Conservation (phyloP, 2,888 invertebrate species). For the Clitarchus hookeri region DNA sequence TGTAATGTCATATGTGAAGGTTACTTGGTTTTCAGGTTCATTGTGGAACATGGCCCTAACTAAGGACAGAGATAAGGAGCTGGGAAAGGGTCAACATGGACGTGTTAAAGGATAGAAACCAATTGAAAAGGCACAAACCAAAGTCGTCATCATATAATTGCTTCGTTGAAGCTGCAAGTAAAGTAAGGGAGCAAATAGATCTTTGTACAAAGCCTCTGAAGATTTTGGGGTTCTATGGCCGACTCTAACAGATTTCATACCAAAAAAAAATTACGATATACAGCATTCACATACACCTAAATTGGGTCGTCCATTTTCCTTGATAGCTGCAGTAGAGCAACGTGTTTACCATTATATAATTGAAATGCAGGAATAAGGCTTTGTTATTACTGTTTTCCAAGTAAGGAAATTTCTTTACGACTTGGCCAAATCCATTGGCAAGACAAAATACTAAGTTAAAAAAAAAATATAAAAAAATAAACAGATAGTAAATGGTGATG, state of each 20-base stretch:
- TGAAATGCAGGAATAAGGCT: slow-evolving; percentile 24
- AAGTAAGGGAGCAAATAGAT: neutral
- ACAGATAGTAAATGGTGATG: slow-evolving; percentile 3
- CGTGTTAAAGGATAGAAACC: neutral
- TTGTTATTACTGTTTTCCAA: neutral
- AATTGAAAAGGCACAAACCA: neutral
- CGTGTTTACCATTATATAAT: neutral
- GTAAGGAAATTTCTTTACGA: neutral
- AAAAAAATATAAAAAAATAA: neutral
- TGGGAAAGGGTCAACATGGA: neutral
- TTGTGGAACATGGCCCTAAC: neutral
- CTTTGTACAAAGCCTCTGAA: slow-evolving; percentile 18
- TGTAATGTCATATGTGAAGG: neutral
- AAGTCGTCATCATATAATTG: neutral
- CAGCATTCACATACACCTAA: neutral
- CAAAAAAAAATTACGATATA: neutral
- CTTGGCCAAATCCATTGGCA: neutral
- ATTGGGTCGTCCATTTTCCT: neutral
- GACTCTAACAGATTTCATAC: neutral
- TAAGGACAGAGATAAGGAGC: neutral
- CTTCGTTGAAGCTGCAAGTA: neutral
- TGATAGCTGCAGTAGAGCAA: slow-evolving; percentile 3
- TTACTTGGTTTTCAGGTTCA: neutral
- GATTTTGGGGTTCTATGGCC: neutral
- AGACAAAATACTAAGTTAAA: neutral